Percentiles rank a stretch among this genome's conserved stretches.
Conservation (phyloP, 1,140 invertebrate species). For the Lineus longissimus region DNA sequence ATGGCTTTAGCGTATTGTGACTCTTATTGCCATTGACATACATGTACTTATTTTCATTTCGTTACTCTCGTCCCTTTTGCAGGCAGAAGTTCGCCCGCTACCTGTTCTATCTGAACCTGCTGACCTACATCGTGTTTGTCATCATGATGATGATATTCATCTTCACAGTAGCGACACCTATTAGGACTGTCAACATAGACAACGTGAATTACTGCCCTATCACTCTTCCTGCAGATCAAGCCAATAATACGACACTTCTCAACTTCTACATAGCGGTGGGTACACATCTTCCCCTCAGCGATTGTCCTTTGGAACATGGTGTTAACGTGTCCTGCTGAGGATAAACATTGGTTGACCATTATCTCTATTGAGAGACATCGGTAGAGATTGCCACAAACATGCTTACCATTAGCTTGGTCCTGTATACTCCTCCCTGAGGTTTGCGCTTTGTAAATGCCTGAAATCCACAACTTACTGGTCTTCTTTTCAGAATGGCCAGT, state of each 20-base stretch:
- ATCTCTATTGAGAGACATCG: too few species aligned
- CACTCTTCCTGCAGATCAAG: neutral
- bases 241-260: neutral
- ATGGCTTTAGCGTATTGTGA: neutral
- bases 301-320: too few species aligned
- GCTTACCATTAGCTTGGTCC: too few species aligned
- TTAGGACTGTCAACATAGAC: neutral
- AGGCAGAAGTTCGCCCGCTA: conserved; percentile 20
- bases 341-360: too few species aligned
- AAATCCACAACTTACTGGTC: too few species aligned
- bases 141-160: conserved; percentile 15
- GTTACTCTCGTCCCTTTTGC: neutral
- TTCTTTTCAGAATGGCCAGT: neutral
- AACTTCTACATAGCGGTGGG: neutral
- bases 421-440: too few species aligned
- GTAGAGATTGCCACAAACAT: too few species aligned
- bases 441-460: too few species aligned
- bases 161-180: conserved; percentile 7
- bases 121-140: conserved; percentile 17
- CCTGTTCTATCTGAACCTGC: conserved; percentile 18
- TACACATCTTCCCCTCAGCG: too few species aligned
- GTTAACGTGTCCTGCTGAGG: too few species aligned
- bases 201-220: neutral
- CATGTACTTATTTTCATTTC: neutral
- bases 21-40: neutral